Percentiles rank a stretch among this genome's conserved stretches.
phyloP scores from a whole-genome alignment of 2,888 invertebrate genomes.

The Dasypogon diadema region DNA sequence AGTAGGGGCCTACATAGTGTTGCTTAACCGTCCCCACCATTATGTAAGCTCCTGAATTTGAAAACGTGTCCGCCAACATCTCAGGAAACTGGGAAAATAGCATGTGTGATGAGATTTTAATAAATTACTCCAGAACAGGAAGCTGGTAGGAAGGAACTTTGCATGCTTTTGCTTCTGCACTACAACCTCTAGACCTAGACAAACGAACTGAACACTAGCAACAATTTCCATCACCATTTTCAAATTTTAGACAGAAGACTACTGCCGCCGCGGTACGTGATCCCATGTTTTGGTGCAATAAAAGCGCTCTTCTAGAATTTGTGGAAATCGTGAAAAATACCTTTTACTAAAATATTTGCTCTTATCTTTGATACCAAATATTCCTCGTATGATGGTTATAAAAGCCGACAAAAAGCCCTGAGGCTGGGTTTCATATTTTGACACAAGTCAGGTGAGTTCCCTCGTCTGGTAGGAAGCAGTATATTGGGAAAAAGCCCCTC shows the following conservation, averaged over 20 bases:
- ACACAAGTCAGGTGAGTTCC: conserved; percentile 38
- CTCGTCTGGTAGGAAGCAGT: conserved; percentile 28
- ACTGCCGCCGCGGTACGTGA: neutral
- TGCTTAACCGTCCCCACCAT: no score
- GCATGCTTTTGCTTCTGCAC: no score
- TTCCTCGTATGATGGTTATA: conserved; percentile 31
- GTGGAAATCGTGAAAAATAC: conserved; percentile 27
- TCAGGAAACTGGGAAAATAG: no score
- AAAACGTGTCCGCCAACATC: no score
- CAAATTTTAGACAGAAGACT: neutral
- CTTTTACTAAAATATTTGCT: conserved; percentile 20
- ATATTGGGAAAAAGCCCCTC: conserved; percentile 25
- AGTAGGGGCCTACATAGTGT: no score
- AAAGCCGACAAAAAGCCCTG: conserved; percentile 34
- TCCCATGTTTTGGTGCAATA: conserved; percentile 14
- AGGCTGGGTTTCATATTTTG: conserved; percentile 27
- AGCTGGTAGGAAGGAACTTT: no score
- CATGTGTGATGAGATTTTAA: no score
- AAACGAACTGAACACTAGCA: no score
- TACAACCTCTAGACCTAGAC: no score
- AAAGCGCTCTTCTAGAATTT: conserved; percentile 5
- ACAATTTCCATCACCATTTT: no score
- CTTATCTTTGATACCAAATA: neutral
- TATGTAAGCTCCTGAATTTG: no score
- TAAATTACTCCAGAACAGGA: no score